Base-by-base conservation (phyloP, 2,113 vertebrate genomes). In the Hyperopisus bebe region DNA sequence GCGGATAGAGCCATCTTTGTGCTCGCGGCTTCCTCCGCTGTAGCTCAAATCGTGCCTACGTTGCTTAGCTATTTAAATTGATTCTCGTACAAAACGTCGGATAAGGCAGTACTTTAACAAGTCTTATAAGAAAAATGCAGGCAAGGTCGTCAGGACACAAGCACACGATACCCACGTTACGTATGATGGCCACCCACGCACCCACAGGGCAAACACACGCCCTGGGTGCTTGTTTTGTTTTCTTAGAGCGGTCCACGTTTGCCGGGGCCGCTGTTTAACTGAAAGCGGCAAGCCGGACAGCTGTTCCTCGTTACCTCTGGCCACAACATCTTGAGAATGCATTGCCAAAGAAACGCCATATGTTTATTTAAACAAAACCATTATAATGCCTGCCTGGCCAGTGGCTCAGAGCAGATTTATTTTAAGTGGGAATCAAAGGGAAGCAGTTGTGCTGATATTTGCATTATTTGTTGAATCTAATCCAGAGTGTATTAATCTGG, bases 401-500 rank as follows among this genome's bases (percentile, higher is more conserved):
- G 82, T 90, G 48, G 90, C 92, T 93, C 90, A 91, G 88, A 7
- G 50, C 91, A 91, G 94, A 95, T 95, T 95, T 93, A 94, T 95
- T 94, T 93, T 44, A 77, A 87, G 66, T 53, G 39, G 47, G 86
- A 86, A 70, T 77, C 53, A 89, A 95, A 94, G 92, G 31, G 89
- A 92, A 94, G 94, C 90, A 91, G 91, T 95, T 94, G 89, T 95
- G 94, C 95, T 94, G 94, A 95, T 94, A 94, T 91, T 91, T 90
- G 93, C 92, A 90, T 92, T 93, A 92, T 91, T 93, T 92, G 86
- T 92, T 89, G 90, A 88, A 80, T 90, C 89, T 89, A 91, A 92
- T 91, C 91, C 46, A n/a, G 91, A 91, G 91, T 92, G 93, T 93
- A 95, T 93, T 96, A 96, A 96, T 95, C 95, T 95, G 89, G 91